Evolutionary conservation across 2,797 vertebrate species (phyloP).

Genomic region (Halcyon chelicuti): DNA sequence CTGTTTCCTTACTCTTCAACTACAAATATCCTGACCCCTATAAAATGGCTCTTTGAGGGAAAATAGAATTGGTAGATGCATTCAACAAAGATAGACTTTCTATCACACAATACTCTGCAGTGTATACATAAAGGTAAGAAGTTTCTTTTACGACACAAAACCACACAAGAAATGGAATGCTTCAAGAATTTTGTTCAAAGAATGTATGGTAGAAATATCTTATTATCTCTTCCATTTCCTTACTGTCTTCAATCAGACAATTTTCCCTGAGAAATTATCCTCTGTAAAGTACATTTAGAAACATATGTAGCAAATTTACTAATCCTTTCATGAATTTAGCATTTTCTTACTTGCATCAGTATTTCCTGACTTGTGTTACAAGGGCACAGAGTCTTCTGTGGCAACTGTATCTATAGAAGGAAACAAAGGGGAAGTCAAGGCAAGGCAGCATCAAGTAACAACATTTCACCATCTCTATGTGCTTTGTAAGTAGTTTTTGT

Average conservation of each 20-base stretch:
- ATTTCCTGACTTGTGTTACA: not conserved
- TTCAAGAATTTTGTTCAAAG: not conserved
- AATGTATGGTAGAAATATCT: not conserved
- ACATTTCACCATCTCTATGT: not conserved
- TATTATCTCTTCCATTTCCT: not conserved
- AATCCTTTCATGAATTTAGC: not conserved
- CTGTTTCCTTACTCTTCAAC: no score
- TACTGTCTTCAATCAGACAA: not conserved
- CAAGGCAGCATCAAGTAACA: not conserved
- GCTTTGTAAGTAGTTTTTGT: not conserved
- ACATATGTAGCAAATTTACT: not conserved
- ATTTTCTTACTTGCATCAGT: not conserved
- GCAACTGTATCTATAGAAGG: not conserved
- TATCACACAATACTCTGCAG: not conserved
- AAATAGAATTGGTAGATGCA: not conserved
- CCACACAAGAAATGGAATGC: not conserved
- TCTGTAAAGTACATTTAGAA: not conserved
- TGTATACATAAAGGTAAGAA: not conserved
- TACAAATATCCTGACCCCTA: no score
- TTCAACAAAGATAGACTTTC: not conserved
- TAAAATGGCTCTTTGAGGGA: not conserved
- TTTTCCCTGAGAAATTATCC: not conserved
- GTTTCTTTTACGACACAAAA: not conserved
- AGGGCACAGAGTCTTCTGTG: not conserved
- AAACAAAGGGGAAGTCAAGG: not conserved